Evolutionary conservation across 2,113 vertebrate genomes (phyloP).

Genomic region (Pogonocichla stellata): DNA sequence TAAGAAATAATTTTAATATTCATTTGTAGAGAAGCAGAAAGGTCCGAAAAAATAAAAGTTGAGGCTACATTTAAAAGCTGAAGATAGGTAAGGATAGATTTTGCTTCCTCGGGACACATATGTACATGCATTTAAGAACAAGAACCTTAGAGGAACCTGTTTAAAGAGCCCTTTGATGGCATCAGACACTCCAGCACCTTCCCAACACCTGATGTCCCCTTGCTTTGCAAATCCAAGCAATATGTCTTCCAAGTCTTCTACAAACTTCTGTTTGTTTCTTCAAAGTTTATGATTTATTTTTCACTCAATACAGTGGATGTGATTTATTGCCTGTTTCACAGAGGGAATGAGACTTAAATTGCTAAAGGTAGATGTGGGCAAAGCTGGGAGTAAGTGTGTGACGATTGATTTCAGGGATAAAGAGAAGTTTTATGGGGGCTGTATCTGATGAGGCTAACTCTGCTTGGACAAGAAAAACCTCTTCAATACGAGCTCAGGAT

Average conservation of each 20-base stretch:
- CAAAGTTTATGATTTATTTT: conserved; percentile 66
- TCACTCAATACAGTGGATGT: conserved; percentile 37
- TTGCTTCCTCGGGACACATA: background rate
- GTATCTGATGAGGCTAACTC: background rate
- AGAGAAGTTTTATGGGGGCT: background rate
- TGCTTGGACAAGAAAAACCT: background rate
- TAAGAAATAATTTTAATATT: background rate
- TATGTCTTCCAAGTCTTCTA: background rate
- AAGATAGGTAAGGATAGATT: background rate
- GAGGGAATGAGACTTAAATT: conserved; percentile 56
- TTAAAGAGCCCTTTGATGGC: background rate
- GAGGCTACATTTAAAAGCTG: background rate
- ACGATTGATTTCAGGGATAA: conserved; percentile 23
- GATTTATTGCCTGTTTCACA: conserved; percentile 61
- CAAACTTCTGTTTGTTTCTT: conserved; percentile 33
- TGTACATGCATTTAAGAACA: background rate
- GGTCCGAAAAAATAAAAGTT: background rate
- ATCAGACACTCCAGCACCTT: background rate
- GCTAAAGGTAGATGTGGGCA: conserved; percentile 31
- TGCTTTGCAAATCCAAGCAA: background rate
- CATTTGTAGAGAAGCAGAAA: background rate
- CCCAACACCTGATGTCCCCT: background rate
- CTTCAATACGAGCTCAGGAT: background rate
- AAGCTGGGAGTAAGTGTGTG: background rate
- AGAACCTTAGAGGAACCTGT: background rate